Base-by-base conservation (phyloP, 2,888 invertebrate species). In the Blastobasis lacticolella region DNA sequence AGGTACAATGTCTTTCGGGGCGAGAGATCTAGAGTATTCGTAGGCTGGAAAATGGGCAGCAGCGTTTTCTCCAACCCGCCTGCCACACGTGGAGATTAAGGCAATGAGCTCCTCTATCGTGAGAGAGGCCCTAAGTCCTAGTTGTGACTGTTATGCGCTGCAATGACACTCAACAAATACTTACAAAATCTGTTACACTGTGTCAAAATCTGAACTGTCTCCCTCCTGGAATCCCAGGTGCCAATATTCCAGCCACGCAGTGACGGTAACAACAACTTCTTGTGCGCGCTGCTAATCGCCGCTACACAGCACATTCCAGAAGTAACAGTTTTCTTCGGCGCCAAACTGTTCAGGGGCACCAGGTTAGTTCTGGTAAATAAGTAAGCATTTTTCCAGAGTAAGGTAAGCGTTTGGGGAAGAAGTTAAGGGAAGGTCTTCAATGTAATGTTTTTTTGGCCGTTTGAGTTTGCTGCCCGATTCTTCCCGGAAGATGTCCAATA, bases 191-290 rank as follows among this genome's bases (percentile, higher is more conserved):
- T 23, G 23, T 23, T 23, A 23, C 2, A 23, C 23, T 23, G 23
- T 23, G 23, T 23, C 1, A 23, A 23, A 23, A 23, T 23, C 23
- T 23, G 23, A 23, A 23, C 1, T 23, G 3, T 23, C 23, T n/a
- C n/a, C n/a, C n/a, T n/a, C n/a, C n/a, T 23, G 23, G 23, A 23
- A 23, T 48, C 67, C 36, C 75, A 96, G 93, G 93, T 98, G 56
- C 97, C 98, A 1, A 94, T 99, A 57, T 97, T 97, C 77, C 97
- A 98, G 73, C 93, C 95, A 0, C 91, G 98, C 8, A 97, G 95
- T 63, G 99, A 99, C 67, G 99, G 98, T 1, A 92, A 95, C 70
- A 96, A 97, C 66, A 99, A 99, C 73, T 93, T 99, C 59, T 87
- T 97, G 10, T 93, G 95, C 0, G 95, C 98, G 0, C 78, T 99